phyloP scores from a whole-genome alignment of 1,140 invertebrate species.

The Drosophila rhopaloa region DNA sequence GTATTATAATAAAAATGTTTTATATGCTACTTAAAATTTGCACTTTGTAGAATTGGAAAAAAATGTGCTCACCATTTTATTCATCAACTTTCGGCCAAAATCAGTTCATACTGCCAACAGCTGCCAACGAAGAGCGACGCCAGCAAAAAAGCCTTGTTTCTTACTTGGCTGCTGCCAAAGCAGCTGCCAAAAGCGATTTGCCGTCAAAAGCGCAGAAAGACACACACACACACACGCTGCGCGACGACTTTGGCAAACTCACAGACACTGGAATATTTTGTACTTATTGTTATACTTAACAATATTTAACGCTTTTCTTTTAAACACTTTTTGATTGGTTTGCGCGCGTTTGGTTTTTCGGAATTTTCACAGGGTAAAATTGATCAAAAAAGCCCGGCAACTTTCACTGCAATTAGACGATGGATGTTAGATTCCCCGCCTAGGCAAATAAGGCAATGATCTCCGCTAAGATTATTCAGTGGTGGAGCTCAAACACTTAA shows the following conservation, averaged over 20 bases:
- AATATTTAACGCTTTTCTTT: conserved; percentile 62
- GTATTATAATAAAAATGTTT: conserved; percentile 26
- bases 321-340: conserved; percentile 66
- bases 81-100: conserved; percentile 75
- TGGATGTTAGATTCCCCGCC: conserved; percentile 14
- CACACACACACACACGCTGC: conserved; percentile 47
- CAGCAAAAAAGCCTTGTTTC: conserved; percentile 63
- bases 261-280: conserved; percentile 49
- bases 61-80: conserved; percentile 74
- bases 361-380: conserved; percentile 74
- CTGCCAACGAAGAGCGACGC: conserved; percentile 72
- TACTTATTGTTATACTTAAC: conserved; percentile 42
- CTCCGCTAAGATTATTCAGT: conserved; percentile 33
- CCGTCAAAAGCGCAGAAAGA: conserved; percentile 49
- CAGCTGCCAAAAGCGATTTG: conserved; percentile 69
- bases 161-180: conserved; percentile 60
- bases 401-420: conserved; percentile 73
- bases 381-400: conserved; percentile 53
- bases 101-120: conserved; percentile 83
- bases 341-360: conserved; percentile 60
- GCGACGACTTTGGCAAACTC: conserved; percentile 5
- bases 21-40: conserved; percentile 50
- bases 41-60: conserved; percentile 28
- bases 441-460: conserved; percentile 46
- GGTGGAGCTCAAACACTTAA: conserved; percentile 8